phyloP scores from a whole-genome alignment of 1,140 invertebrate genomes.

The Rhyacophila brunnea region DNA sequence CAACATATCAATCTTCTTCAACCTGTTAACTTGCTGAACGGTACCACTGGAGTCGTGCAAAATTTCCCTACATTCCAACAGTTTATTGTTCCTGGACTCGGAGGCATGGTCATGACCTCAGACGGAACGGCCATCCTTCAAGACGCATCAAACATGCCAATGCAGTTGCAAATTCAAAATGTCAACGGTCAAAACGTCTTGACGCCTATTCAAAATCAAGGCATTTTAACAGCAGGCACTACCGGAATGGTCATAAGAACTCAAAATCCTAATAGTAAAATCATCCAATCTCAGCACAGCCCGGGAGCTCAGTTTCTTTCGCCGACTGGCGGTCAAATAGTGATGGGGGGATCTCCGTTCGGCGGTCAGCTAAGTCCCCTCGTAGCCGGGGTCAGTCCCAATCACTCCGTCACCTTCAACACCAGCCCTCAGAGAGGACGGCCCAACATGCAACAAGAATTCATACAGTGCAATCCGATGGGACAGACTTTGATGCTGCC shows the following conservation, averaged over 20 bases:
- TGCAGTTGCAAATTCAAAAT: slow-evolving; percentile 77
- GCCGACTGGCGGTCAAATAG: slow-evolving; percentile 68
- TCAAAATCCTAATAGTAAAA: slow-evolving; percentile 70
- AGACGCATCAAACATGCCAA: slow-evolving; percentile 65
- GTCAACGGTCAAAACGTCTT: slow-evolving; percentile 76
- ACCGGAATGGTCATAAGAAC: slow-evolving; percentile 77
- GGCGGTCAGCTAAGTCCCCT: slow-evolving; percentile 78
- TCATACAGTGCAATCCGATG: slow-evolving; percentile 68
- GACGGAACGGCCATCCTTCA: slow-evolving; percentile 68
- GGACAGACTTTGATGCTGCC: slow-evolving; percentile 77
- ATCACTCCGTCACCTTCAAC: slow-evolving; percentile 66
- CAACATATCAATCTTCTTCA: slow-evolving; percentile 77
- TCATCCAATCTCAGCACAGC: slow-evolving; percentile 67
- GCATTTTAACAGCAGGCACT: slow-evolving; percentile 66
- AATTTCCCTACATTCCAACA: slow-evolving; percentile 80
- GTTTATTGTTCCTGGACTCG: slow-evolving; percentile 76
- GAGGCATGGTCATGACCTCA: slow-evolving; percentile 73
- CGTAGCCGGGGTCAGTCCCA: slow-evolving; percentile 70
- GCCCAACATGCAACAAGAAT: slow-evolving; percentile 63
- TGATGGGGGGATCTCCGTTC: slow-evolving; percentile 71
- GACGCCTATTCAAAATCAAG: slow-evolving; percentile 71
- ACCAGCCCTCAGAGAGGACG: slow-evolving; percentile 58
- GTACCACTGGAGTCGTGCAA: slow-evolving; percentile 67
- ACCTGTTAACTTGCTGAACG: slow-evolving; percentile 76
- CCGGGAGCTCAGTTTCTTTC: slow-evolving; percentile 71